Conservation (phyloP, 2,888 invertebrate species). For the Capitulum mitella region DNA sequence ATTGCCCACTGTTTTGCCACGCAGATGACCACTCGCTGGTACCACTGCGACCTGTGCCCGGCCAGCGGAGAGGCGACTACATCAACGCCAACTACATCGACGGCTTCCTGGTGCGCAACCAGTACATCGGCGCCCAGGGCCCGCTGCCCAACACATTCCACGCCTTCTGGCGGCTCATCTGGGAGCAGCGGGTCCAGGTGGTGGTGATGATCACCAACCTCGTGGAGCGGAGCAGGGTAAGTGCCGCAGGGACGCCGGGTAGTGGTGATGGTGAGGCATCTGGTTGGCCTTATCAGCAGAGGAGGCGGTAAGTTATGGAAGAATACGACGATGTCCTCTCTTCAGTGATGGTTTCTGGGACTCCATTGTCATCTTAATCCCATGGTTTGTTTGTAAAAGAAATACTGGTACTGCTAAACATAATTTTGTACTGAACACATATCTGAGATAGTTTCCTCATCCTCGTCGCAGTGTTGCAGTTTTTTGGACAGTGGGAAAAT, state of each 20-base stretch:
- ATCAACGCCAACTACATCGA: slow-evolving; percentile 95
- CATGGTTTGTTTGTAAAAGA: too few species aligned
- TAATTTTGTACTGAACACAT: too few species aligned
- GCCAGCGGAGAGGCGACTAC: slow-evolving; percentile 75
- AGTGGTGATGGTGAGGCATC: too few species aligned
- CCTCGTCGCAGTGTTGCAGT: too few species aligned
- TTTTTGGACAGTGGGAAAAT: too few species aligned
- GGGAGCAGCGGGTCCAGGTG: slow-evolving; percentile 88
- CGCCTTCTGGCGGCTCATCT: slow-evolving; percentile 95
- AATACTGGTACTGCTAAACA: too few species aligned
- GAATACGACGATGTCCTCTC: too few species aligned
- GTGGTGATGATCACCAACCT: slow-evolving; percentile 97
- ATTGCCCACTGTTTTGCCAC: slow-evolving; percentile 22
- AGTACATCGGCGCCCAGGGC: slow-evolving; percentile 94
- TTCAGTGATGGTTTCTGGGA: too few species aligned
- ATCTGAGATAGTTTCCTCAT: too few species aligned
- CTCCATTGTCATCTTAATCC: too few species aligned
- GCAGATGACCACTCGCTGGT: slow-evolving; percentile 85
- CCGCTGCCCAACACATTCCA: slow-evolving; percentile 86
- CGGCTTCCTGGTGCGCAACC: slow-evolving; percentile 69
- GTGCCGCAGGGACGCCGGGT: slow-evolving; percentile 37
- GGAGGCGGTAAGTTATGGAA: too few species aligned
- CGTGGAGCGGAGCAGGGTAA: slow-evolving; percentile 80
- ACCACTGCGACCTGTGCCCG: slow-evolving; percentile 65
- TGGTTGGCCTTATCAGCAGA: too few species aligned